Evolutionary conservation across 23 tunicate species (phyloP), one percentile per base, ranked within the genome.

Genomic region (Halocynthia aurantium): DNA sequence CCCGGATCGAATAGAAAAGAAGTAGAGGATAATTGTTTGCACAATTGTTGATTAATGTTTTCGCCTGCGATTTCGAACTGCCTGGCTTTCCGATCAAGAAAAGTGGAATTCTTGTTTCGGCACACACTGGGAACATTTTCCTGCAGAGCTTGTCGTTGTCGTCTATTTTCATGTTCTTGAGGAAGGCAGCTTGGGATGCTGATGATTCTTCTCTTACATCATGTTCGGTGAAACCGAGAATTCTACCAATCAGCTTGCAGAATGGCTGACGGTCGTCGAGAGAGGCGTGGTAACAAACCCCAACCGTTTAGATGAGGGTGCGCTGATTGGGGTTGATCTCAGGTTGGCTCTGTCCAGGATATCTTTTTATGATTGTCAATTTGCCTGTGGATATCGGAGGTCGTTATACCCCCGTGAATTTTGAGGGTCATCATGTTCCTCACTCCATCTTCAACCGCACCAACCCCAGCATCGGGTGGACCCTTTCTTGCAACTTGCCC

Each of bases 381-480:
- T n/a, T n/a, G n/a, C n/a, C n/a, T n/a, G 22, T 88, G 83, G 75
- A 88, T 88, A 50, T 75, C 64, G 8, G 75, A 50, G 10, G 83
- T 87, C 7, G 95, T 83, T 17, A 83, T 83, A 31, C 95, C 95
- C 0, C 95, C 95, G 70, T 88, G 95, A 9, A 88, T 86, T 78
- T 83, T 88, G 9, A 88, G 80, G 51, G 86, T 69, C 17, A 88
- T 55, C 95, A 88, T 88, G 76, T 80, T 88, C 6, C 71, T 51
- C 5, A 81, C 63, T 4, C 12, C 12, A 15, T 52, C 52, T 52
- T 53, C 10, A 11, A 10, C 70, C 6, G 44, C 31, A 18, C 7
- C 64, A 69, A 13, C 31, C 52, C 6, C 31, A 8, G 17, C 17
- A 1, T 60, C 64, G 17, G 17, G 64, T 15, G 64, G n/a, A 15